Evolutionary conservation across 2,888 invertebrate genomes (phyloP).

Genomic region (Meteorus cinctellus): DNA sequence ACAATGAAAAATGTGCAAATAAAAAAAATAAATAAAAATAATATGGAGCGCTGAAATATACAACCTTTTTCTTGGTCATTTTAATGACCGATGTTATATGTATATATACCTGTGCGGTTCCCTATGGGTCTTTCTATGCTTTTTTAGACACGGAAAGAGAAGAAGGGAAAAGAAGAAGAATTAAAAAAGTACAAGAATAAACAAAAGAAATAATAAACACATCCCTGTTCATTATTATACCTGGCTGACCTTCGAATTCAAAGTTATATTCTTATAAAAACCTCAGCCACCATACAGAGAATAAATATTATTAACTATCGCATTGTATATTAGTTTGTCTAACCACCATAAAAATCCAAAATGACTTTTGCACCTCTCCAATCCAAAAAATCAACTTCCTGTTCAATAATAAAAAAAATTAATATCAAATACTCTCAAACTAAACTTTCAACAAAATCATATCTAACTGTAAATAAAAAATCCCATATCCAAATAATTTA

Average conservation of each 20-base stretch:
- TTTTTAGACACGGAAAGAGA: slow-evolving; percentile 19
- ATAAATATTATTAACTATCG: neutral
- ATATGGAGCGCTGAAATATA: slow-evolving; percentile 28
- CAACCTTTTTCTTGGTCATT: slow-evolving; percentile 30
- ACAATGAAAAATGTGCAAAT: slow-evolving; percentile 1
- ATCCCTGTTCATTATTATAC: slow-evolving; percentile 26
- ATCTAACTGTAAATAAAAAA: no score
- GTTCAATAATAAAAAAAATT: neutral
- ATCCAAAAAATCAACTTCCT: neutral
- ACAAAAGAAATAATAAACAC: slow-evolving; percentile 22
- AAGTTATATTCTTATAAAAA: slow-evolving; percentile 37
- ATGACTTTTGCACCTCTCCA: neutral
- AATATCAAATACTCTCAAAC: neutral
- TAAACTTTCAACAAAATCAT: no score
- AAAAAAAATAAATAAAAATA: slow-evolving; percentile 6
- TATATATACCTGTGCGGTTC: neutral
- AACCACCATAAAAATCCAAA: neutral
- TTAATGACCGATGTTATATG: slow-evolving; percentile 20
- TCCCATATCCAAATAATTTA: no score
- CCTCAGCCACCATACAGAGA: neutral
- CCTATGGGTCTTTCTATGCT: slow-evolving; percentile 6
- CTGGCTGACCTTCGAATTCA: slow-evolving; percentile 40
- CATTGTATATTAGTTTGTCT: slow-evolving; percentile 2
- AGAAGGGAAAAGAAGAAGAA: slow-evolving; percentile 5
- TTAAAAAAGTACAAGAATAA: slow-evolving; percentile 14